These are phyloP conservation scores for Myzus persicae DNA, from an alignment of 1,140 invertebrate genomes.

Conservation along the genomic window DNA sequence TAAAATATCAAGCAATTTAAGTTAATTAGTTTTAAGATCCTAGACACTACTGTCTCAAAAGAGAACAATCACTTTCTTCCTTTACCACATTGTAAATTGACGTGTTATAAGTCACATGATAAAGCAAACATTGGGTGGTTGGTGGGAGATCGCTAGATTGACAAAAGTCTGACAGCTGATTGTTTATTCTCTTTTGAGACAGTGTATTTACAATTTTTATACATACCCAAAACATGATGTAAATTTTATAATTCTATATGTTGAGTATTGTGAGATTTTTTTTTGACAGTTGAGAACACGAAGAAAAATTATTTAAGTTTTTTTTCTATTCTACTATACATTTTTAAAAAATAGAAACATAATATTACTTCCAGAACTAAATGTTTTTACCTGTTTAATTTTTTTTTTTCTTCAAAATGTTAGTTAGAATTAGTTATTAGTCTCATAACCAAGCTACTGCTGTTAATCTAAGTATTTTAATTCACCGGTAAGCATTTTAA, in stretches of 20 bases:
- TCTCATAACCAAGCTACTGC: neutral
- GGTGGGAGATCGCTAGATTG: no score
- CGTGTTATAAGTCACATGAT: no score
- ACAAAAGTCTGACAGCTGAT: no score
- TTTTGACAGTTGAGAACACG: neutral
- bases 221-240: neutral
- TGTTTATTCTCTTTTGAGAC: neutral
- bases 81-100: no score
- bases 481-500: neutral
- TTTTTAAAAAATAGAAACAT: neutral
- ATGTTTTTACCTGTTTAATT: neutral
- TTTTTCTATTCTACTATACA: neutral
- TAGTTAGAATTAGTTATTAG: neutral
- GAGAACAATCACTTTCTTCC: no score
- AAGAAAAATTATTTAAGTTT: slow-evolving; percentile 9
- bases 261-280: slow-evolving; percentile 4
- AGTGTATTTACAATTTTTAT: neutral
- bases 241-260: neutral
- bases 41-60: neutral
- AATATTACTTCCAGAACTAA: neutral
- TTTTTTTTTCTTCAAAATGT: neutral
- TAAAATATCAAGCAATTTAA: neutral
- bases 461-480: neutral
- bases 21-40: neutral
- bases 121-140: no score